Evolutionary conservation across 2,888 invertebrate species (phyloP).

Genomic region (Cheilosia scutellata): DNA sequence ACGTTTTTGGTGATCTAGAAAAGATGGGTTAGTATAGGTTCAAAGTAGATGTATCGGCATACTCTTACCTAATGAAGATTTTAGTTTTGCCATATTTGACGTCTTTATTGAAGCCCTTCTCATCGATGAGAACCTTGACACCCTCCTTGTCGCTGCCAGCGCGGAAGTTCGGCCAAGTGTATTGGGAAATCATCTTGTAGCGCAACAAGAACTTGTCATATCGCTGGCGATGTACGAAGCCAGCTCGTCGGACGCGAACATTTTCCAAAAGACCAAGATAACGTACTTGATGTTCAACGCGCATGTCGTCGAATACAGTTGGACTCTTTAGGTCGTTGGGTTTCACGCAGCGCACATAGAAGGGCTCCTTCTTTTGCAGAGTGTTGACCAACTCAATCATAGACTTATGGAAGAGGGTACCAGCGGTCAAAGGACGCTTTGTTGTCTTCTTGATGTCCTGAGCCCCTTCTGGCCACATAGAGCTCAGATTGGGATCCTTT

Average conservation of each 20-base stretch:
- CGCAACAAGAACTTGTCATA: constrained; percentile 97
- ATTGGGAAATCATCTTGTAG: constrained; percentile 98
- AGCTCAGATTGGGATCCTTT: constrained; percentile 89
- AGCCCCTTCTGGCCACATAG: constrained; percentile 99
- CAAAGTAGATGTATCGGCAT: too few relatives aligned
- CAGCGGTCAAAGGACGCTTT: constrained; percentile 97
- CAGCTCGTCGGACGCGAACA: constrained; percentile 97
- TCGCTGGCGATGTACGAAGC: constrained; percentile 97
- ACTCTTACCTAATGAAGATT: constrained; percentile 92
- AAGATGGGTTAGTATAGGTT: not conserved
- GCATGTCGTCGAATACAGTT: constrained; percentile 92
- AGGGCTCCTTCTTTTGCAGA: constrained; percentile 95
- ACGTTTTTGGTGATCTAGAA: constrained; percentile 90
- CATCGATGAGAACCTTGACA: constrained; percentile 92
- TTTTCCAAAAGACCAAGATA: constrained; percentile 98
- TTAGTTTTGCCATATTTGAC: constrained; percentile 98
- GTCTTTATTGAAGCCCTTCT: constrained; percentile 91
- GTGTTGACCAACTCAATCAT: constrained; percentile 96
- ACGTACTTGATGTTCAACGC: constrained; percentile 85
- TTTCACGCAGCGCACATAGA: constrained; percentile 98
- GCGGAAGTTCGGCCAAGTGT: constrained; percentile 98
- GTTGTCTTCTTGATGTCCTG: constrained; percentile 95
- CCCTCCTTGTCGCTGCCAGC: constrained; percentile 92
- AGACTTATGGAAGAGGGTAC: constrained; percentile 96
- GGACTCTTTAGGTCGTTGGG: constrained; percentile 98